Evolutionary conservation across 2,888 invertebrate species (phyloP), one percentile per base, ranked within the genome.

Genomic region (Erebia aethiops): DNA sequence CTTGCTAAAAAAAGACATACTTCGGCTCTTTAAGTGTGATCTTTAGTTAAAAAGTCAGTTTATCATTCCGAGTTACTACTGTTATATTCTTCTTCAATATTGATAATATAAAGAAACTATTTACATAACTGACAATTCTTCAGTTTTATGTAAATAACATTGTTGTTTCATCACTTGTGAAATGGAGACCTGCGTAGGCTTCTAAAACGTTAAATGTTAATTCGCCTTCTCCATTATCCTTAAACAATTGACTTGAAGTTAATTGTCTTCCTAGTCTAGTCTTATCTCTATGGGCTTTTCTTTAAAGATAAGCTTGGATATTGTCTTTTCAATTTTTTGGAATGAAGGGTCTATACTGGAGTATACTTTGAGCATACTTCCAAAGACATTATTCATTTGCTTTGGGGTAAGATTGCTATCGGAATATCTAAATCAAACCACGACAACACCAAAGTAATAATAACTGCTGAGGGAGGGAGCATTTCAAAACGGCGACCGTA

Each of bases 171-270:
- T 52, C 51, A 61, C 41, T 61, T 52, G 41, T 26, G 26, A 46
- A 35, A 64, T 54, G 54, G 41, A 35, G 35, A 35, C 35, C 56
- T 16, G 21, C 35, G 35, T 35, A 35, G 43, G 58, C 35, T 67
- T 67, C 21, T 60, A 14, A 52, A 67, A 67, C 61, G 35, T 67
- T 67, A n/a, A 60, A 61, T 60, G 60, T 10, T 41, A 60, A 67
- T 67, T 67, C 21, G 51, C 67, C 51, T 41, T 60, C 35, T 49
- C 52, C 61, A 18, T 61, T 67, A 67, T 52, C 67, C 61, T 41
- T 52, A 61, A 67, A 61, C 61, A 67, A 61, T 61, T 67, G 67
- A 61, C 60, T 52, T 67, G 52, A 67, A 67, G 60, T 67, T 60
- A 67, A 67, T 60, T 67, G 60, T 61, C 41, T 67, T 67, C 8